These are phyloP conservation scores for Scylla paramamosain DNA, from an alignment of 1,140 invertebrate species.

Conservation along the genomic window DNA sequence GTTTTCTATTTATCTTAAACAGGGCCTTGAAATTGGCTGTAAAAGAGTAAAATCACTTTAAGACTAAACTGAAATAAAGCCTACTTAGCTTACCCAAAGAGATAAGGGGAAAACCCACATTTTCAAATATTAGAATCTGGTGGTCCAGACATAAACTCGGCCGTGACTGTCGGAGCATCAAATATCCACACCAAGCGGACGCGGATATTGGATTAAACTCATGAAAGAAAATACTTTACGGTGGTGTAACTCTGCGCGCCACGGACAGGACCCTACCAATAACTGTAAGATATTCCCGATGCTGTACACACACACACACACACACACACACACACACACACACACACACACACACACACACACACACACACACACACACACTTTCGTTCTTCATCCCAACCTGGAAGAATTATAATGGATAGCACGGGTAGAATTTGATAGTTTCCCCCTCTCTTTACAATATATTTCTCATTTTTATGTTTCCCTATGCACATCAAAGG, in stretches of 20 bases:
- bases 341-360: constrained; percentile 1
- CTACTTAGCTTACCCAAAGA: not conserved
- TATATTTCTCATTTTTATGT: not conserved
- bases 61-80: not conserved
- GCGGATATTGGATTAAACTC: constrained; percentile 55
- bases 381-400: not conserved
- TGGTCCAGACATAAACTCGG: not conserved
- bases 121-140: constrained; percentile 38
- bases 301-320: not conserved
- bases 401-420: not conserved
- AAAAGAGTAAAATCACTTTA: too few relatives aligned
- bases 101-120: constrained; percentile 7
- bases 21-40: too few relatives aligned
- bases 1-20: too few relatives aligned
- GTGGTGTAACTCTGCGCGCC: constrained; percentile 12
- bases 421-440: not conserved
- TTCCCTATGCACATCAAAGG: not conserved
- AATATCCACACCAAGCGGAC: constrained; percentile 38
- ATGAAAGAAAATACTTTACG: constrained; percentile 59
- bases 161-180: constrained; percentile 32
- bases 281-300: constrained; percentile 13
- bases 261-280: constrained; percentile 10
- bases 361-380: constrained; percentile 19
- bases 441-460: not conserved
- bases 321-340: not conserved